Percentiles rank a stretch among this genome's conserved stretches.
Evolutionary conservation across 2,888 invertebrate genomes (phyloP).

Genomic region (Noctua comes): DNA sequence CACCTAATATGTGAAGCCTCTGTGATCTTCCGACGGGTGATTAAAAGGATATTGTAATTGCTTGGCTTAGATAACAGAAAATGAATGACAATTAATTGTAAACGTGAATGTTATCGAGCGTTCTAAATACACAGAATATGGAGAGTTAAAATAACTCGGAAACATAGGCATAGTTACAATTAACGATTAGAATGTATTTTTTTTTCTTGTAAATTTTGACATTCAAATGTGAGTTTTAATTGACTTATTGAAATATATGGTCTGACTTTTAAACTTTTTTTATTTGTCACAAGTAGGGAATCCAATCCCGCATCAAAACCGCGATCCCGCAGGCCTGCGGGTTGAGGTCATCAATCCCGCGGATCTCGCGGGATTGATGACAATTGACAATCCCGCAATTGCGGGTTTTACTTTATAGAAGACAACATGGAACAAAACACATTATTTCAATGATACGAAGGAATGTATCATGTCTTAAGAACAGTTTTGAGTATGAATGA

Average conservation of each 20-base stretch:
- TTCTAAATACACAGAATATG: neutral
- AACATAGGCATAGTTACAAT: neutral
- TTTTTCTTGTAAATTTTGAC: neutral
- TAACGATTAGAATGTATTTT: neutral
- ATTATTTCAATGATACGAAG: too few relatives aligned
- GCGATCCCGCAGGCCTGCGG: too few relatives aligned
- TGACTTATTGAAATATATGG: neutral
- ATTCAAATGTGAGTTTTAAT: neutral
- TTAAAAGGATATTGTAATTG: conserved; percentile 20
- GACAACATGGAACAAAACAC: too few relatives aligned
- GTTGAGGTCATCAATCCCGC: too few relatives aligned
- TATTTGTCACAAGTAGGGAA: neutral
- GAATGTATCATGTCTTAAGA: too few relatives aligned
- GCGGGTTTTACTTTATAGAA: too few relatives aligned
- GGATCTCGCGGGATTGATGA: too few relatives aligned
- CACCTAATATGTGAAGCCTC: neutral
- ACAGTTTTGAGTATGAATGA: too few relatives aligned
- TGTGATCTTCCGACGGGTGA: conserved; percentile 24
- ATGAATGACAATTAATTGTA: conserved; percentile 12
- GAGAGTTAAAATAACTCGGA: conserved; percentile 11
- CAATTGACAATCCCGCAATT: too few relatives aligned
- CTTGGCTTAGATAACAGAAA: conserved; percentile 22
- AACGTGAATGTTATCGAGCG: conserved; percentile 12
- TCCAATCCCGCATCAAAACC: too few relatives aligned
- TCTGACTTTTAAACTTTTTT: neutral